phyloP scores from a whole-genome alignment of 1,140 invertebrate genomes.

The Monomorium pharaonis region DNA sequence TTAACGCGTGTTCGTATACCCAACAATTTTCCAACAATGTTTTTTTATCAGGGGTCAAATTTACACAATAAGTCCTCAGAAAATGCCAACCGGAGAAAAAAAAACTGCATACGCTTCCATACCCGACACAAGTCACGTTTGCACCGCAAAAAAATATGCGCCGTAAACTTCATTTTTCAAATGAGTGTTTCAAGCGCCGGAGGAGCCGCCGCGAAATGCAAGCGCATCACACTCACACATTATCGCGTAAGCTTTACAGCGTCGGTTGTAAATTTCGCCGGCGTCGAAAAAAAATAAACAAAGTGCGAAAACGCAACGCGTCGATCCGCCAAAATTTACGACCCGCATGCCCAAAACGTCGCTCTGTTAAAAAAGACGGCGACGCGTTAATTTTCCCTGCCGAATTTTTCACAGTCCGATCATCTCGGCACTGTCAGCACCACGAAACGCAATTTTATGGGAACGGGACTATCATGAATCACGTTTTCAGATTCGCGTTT shows the following conservation, averaged over 20 bases:
- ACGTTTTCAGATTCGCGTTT: background rate
- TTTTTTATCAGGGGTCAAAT: background rate
- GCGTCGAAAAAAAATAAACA: conserved; percentile 34
- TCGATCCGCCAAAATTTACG: conserved; percentile 55
- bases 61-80: background rate
- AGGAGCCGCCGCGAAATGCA: background rate
- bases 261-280: conserved; percentile 31
- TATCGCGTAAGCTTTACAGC: conserved; percentile 35
- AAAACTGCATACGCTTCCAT: conserved; percentile 4
- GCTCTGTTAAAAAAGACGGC: conserved; percentile 37
- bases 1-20: background rate
- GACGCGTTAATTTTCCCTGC: conserved; percentile 29
- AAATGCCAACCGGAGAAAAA: background rate
- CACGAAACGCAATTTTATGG: conserved; percentile 9
- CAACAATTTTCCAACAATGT: background rate
- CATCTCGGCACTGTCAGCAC: conserved; percentile 25
- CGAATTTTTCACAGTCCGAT: conserved; percentile 38
- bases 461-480: background rate
- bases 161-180: conserved; percentile 43
- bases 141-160: conserved; percentile 26
- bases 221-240: conserved; percentile 29
- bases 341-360: conserved; percentile 33
- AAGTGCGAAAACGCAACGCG: conserved; percentile 46
- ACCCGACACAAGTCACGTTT: background rate
- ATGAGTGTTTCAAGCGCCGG: conserved; percentile 37